A percentile compares a stretch with the other conserved stretches of the same genome.
Evolutionary conservation across 2,113 vertebrate genomes (phyloP).

Genomic region (Misgurnus mizolepis): DNA sequence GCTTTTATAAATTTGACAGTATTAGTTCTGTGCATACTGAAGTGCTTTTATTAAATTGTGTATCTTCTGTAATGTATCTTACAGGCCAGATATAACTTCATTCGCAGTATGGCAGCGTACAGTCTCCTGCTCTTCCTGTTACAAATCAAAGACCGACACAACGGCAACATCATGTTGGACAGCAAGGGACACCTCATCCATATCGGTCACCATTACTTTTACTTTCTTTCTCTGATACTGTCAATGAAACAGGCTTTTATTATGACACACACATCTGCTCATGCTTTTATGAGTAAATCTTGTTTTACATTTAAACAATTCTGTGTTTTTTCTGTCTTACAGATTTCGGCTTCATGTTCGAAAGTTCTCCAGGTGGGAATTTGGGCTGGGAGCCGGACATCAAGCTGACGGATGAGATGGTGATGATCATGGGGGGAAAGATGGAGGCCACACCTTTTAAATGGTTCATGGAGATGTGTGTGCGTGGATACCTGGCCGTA

Average conservation of each 20-base stretch:
- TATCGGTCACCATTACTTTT: conserved; percentile 72
- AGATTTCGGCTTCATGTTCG: conserved; percentile 99
- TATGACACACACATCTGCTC: too few relatives aligned
- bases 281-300: too few relatives aligned
- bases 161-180: conserved; percentile 99
- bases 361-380: conserved; percentile 97
- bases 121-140: conserved; percentile 96
- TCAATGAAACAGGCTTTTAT: too few relatives aligned
- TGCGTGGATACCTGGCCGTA: conserved; percentile 94
- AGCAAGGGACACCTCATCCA: conserved; percentile 94
- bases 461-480: conserved; percentile 99
- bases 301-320: too few relatives aligned
- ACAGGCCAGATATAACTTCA: conserved; percentile 98
- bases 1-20: too few relatives aligned
- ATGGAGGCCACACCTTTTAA: conserved; percentile 99
- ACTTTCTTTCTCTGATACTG: too few relatives aligned
- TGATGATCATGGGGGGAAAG: conserved; percentile 99
- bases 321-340: conserved; percentile 32
- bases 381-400: conserved; percentile 98
- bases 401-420: conserved; percentile 98
- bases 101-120: conserved; percentile 98
- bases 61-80: background rate
- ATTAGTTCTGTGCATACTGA: too few relatives aligned
- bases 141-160: conserved; percentile 98
- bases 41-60: background rate